phyloP scores from a whole-genome alignment of 2,888 invertebrate species.

The Xylophagus ater region DNA sequence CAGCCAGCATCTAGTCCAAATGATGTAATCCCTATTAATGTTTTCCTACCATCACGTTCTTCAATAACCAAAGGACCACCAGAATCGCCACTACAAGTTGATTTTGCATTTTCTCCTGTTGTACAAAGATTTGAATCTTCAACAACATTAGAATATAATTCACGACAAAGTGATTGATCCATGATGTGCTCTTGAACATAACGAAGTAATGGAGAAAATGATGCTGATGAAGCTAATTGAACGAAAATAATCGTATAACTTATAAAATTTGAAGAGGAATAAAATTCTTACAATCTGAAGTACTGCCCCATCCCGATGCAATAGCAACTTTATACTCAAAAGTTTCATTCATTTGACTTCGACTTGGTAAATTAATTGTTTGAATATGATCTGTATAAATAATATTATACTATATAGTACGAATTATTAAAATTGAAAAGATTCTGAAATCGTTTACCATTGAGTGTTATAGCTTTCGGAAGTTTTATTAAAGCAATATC shows the following conservation, averaged over 20 bases:
- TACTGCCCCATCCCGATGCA: constrained; percentile 30
- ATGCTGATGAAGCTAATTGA: too few species aligned
- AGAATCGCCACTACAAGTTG: constrained; percentile 32
- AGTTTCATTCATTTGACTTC: constrained; percentile 16
- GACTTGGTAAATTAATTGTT: constrained; percentile 25
- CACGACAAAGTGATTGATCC: too few species aligned
- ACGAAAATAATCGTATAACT: too few species aligned
- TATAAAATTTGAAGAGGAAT: too few species aligned
- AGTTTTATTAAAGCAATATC: constrained; percentile 14
- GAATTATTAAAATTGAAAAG: not conserved
- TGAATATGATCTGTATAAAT: constrained; percentile 20
- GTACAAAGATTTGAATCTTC: constrained; percentile 22
- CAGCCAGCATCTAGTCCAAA: constrained; percentile 36
- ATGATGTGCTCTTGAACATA: too few species aligned
- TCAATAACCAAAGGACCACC: too few species aligned
- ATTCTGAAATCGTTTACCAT: constrained; percentile 6
- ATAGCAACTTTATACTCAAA: constrained; percentile 22
- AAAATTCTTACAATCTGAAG: constrained; percentile 24
- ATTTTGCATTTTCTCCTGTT: constrained; percentile 19
- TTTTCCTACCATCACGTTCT: too few species aligned
- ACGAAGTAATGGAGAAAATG: too few species aligned
- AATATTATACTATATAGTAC: not conserved
- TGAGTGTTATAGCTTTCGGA: constrained; percentile 3
- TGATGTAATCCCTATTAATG: constrained; percentile 34
- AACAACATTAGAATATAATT: too few species aligned